Evolutionary conservation across 2,797 vertebrate species (phyloP).

Genomic region (Enteromius argenteus): DNA sequence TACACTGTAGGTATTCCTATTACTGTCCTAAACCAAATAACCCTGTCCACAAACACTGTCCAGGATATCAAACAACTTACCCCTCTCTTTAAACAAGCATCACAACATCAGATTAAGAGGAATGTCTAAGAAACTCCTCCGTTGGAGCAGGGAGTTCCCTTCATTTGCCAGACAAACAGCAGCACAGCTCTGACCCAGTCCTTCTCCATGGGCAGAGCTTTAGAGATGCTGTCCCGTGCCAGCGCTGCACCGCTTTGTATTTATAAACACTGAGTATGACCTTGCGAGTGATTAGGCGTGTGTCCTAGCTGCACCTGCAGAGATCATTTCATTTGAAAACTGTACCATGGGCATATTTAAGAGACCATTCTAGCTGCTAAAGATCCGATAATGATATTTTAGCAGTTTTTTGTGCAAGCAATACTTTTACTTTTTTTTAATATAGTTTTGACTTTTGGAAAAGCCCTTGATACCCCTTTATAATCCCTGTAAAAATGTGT

Average conservation of each 20-base stretch:
- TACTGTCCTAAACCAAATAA: not conserved
- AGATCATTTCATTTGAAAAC: constrained; percentile 33
- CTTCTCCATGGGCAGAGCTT: not conserved
- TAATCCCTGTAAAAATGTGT: not conserved
- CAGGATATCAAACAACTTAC: not conserved
- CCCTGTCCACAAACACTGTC: not conserved
- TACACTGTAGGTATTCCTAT: not conserved
- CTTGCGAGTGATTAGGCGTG: constrained; percentile 40
- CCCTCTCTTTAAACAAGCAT: not conserved
- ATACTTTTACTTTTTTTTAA: not conserved
- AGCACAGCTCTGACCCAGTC: constrained; percentile 19
- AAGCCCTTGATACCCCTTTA: not conserved
- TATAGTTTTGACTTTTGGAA: not conserved
- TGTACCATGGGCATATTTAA: constrained; percentile 7
- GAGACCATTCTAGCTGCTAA: not conserved
- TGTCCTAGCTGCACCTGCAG: constrained; percentile 23
- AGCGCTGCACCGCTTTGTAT: not conserved
- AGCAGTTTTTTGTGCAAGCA: not conserved
- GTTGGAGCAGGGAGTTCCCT: not conserved
- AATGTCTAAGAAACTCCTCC: constrained; percentile 21
- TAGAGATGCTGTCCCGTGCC: constrained; percentile 18
- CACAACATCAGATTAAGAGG: constrained; percentile 11
- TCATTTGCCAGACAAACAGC: constrained; percentile 29
- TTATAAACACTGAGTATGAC: constrained; percentile 23
- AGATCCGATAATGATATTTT: not conserved